These are phyloP conservation scores for Megalops atlanticus DNA, from an alignment of 2,113 vertebrate species.

Conservation along the genomic window DNA sequence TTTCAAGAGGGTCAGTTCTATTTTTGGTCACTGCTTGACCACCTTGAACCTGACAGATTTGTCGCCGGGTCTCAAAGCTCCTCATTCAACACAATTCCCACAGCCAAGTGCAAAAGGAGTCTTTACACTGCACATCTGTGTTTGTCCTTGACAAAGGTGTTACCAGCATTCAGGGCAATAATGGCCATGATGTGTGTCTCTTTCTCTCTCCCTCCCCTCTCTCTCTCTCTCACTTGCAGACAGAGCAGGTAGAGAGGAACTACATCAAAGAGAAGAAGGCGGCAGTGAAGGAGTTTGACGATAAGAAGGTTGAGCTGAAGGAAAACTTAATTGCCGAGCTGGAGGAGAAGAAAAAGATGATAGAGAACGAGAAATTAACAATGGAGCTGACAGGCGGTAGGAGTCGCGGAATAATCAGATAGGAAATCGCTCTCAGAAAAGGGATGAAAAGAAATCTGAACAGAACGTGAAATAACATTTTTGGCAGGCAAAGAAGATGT, in stretches of 20 bases:
- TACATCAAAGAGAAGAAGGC: constrained; percentile 98
- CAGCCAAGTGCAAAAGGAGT: neutral
- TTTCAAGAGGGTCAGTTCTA: neutral
- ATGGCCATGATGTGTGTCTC: neutral
- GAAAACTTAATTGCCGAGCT: constrained; percentile 95
- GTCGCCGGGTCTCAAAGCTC: neutral
- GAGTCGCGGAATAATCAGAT: constrained; percentile 40
- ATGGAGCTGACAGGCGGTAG: constrained; percentile 98
- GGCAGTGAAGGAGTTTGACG: constrained; percentile 97
- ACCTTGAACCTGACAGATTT: neutral
- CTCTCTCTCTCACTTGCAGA: constrained; percentile 64
- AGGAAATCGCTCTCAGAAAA: constrained; percentile 2
- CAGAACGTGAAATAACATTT: constrained; percentile 16
- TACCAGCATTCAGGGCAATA: neutral
- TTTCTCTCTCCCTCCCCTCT: neutral
- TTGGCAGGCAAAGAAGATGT: constrained; percentile 20
- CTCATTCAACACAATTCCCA: neutral
- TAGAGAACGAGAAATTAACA: constrained; percentile 96
- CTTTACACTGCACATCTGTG: neutral
- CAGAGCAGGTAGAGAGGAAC: constrained; percentile 96
- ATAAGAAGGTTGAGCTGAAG: constrained; percentile 98
- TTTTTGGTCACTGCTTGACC: neutral
- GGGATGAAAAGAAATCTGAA: constrained; percentile 19
- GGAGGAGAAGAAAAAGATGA: constrained; percentile 99
- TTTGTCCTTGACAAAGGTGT: neutral